Percentiles rank a stretch among this genome's conserved stretches.
phyloP scores from a whole-genome alignment of 2,797 vertebrate genomes.

The Falco naumanni region DNA sequence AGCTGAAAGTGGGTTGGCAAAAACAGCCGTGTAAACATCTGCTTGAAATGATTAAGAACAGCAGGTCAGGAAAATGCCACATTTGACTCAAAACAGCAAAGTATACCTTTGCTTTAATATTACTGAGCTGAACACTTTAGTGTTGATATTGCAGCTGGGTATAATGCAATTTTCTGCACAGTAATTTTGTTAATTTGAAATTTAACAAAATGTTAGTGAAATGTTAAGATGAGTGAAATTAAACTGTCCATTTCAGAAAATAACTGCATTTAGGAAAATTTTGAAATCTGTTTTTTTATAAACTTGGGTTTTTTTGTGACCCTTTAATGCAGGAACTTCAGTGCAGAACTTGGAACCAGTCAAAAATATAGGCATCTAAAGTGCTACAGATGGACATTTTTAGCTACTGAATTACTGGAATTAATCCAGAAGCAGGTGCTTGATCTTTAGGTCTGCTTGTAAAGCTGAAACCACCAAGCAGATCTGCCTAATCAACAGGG shows the following conservation, averaged over 20 bases:
- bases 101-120: neutral
- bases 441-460: constrained; percentile 31
- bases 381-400: neutral
- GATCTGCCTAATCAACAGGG: constrained; percentile 22
- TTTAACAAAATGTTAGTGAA: neutral
- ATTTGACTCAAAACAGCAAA: constrained; percentile 2
- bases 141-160: neutral
- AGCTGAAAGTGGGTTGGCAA: constrained; percentile 50
- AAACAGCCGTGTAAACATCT: constrained; percentile 22
- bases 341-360: neutral
- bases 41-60: constrained; percentile 16
- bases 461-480: constrained; percentile 24
- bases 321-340: constrained; percentile 16
- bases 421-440: constrained; percentile 53
- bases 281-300: neutral
- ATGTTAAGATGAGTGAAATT: neutral
- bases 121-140: neutral
- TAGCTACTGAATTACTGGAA: constrained; percentile 12
- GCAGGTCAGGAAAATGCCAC: neutral
- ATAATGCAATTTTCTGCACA: neutral
- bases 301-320: neutral
- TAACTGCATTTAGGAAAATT: neutral
- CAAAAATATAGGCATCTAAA: constrained; percentile 23
- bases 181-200: neutral
- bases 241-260: neutral